Conservation (phyloP, 2,888 invertebrate species). For the Argyra leucocephala region DNA sequence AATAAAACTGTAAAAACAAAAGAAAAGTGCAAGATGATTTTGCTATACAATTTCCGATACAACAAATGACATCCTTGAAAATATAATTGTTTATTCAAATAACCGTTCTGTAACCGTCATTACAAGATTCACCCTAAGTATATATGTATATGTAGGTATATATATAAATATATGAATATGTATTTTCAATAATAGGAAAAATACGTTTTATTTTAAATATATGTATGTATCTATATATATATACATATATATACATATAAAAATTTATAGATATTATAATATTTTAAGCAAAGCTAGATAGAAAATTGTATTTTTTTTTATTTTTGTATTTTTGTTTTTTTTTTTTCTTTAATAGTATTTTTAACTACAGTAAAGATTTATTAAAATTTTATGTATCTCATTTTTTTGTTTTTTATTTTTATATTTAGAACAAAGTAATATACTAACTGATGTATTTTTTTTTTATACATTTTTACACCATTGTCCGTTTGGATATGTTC, state of each 20-base stretch:
- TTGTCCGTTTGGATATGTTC: background rate
- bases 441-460: background rate
- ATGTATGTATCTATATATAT: conserved; percentile 12
- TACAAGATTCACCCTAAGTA: no score
- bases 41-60: no score
- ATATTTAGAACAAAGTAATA: background rate
- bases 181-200: conserved; percentile 7
- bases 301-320: background rate
- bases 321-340: background rate
- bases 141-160: background rate
- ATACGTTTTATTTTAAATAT: conserved; percentile 11
- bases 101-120: no score
- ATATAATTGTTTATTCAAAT: no score
- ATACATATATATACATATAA: background rate
- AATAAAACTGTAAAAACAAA: no score
- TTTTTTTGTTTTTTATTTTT: background rate
- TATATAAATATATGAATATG: background rate
- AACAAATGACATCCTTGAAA: no score
- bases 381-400: background rate
- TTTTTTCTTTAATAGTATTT: background rate
- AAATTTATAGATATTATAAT: background rate
- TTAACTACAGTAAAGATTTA: conserved; percentile 1
- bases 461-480: background rate
- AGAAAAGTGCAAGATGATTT: no score
- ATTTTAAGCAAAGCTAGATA: background rate